Evolutionary conservation across 2,888 invertebrate genomes (phyloP), one percentile per base, ranked within the genome.

Genomic region (Urechis unicinctus): DNA sequence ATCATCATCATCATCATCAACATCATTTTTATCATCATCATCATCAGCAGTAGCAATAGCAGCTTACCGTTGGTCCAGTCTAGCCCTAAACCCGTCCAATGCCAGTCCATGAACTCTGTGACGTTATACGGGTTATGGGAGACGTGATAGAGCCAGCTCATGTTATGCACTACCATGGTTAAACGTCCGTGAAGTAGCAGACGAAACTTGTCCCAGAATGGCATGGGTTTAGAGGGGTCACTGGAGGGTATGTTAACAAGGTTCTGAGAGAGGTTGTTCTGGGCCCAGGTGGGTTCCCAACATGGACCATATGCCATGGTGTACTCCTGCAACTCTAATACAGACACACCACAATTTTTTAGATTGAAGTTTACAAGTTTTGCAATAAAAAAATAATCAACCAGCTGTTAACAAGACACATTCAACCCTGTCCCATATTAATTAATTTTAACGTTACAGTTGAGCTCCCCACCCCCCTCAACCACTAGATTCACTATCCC

Each of bases 111-210:
- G 80, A 97, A 91, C 78, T 98, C 98, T 0, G 97, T 97, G 3
- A 93, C 93, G 75, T 98, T 98, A 79, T 97, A 98, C 0, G 98
- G 98, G 81, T 98, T 95, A 13, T 94, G 82, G 0, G 96, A 96
- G 2, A 95, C 96, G 75, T 96, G 96, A 58, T 98, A 81, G 41
- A 96, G 81, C 41, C 95, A 89, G 0, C 93, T 92, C 76, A 95
- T 83, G 72, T 89, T 89, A 68, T 88, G 85, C 22, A 91, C 88
- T 65, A 88, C 86, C 78, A 92, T 86, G 0, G 93, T 93, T 47
- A 97, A 78, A 1, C 94, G 84, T 0, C 98, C 98, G 76, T 98
- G 98, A 69, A 94, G 82, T 36, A 95, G 81, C 5, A 97, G 81
- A 0, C 97, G 84, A 77, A 91, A 87, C 80, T 95, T 96, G 79